Percentiles rank a stretch among this genome's conserved stretches.
Conservation (phyloP, 2,113 vertebrate species). For the Notarius quadriscutis region DNA sequence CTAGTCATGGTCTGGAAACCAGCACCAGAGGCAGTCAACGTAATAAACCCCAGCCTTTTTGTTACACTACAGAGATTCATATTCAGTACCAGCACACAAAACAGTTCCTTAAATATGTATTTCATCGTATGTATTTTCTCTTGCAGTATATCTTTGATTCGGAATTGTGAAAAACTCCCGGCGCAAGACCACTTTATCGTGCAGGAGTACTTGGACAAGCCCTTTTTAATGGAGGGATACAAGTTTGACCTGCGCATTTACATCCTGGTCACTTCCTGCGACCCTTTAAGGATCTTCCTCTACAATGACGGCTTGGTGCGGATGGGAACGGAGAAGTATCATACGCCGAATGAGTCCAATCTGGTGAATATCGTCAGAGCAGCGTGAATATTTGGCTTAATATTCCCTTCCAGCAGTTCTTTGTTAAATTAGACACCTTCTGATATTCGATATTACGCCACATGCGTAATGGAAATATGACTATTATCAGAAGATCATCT, state of each 20-base stretch:
- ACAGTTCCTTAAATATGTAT: conserved; percentile 37
- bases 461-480: not conserved
- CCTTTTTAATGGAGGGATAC: conserved; percentile 97
- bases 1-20: conserved; percentile 52
- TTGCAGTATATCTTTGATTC: conserved; percentile 92
- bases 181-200: conserved; percentile 97
- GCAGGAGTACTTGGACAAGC: conserved; percentile 98
- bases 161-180: conserved; percentile 95
- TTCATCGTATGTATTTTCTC: conserved; percentile 13
- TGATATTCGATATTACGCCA: not conserved
- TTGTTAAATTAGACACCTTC: not conserved
- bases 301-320: conserved; percentile 96
- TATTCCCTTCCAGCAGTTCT: not conserved
- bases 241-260: conserved; percentile 98
- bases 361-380: conserved; percentile 76
- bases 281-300: conserved; percentile 93
- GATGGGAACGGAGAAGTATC: conserved; percentile 98
- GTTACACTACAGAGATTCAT: conserved; percentile 31
- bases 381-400: not conserved
- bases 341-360: conserved; percentile 91
- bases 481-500: conserved; percentile 59
- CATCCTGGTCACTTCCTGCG: conserved; percentile 96
- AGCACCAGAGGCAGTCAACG: conserved; percentile 55
- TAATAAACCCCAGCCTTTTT: conserved; percentile 45
- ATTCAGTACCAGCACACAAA: conserved; percentile 28